Evolutionary conservation across 30 jellyfish, hydroid and myxozoan species (phyloP).

Genomic region (Cassiopea xamachana): DNA sequence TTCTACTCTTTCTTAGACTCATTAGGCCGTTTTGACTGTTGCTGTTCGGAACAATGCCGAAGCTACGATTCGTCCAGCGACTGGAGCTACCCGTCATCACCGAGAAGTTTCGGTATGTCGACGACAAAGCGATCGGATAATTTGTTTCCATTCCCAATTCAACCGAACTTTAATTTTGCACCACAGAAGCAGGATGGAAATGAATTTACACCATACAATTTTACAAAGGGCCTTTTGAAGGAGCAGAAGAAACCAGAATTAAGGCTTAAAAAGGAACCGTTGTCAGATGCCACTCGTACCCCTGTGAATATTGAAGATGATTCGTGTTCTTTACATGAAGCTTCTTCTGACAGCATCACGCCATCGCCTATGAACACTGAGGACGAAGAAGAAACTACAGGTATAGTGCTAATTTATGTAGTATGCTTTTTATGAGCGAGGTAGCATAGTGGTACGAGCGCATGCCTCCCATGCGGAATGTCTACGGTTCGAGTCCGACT

Average conservation of each 20-base stretch:
- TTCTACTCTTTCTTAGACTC: slow-evolving; percentile 16
- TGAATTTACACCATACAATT: slow-evolving; percentile 26
- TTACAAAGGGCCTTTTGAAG: slow-evolving; percentile 7
- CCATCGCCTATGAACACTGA: slow-evolving; percentile 69
- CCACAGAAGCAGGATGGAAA: neutral
- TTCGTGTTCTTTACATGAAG: neutral
- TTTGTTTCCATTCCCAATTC: slow-evolving; percentile 32
- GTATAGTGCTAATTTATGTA: slow-evolving; percentile 2
- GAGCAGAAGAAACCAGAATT: slow-evolving; percentile 8
- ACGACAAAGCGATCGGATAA: slow-evolving; percentile 14
- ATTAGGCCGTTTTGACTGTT: slow-evolving; percentile 55
- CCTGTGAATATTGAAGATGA: slow-evolving; percentile 26
- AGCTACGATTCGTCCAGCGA: slow-evolving; percentile 76
- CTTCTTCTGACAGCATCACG: slow-evolving; percentile 38
- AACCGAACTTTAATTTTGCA: neutral
- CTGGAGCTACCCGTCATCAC: slow-evolving; percentile 71
- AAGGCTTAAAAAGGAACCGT: slow-evolving; percentile 9
- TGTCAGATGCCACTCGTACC: neutral
- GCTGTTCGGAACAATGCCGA: slow-evolving; percentile 72
- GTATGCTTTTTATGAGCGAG: neutral
- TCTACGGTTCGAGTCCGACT: too few species aligned
- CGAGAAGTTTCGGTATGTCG: slow-evolving; percentile 66
- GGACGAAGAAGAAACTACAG: slow-evolving; percentile 60
- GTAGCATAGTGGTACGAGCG: too few species aligned
- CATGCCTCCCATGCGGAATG: too few species aligned